phyloP scores from a whole-genome alignment of 1,140 invertebrate species.

The Orius laevigatus region DNA sequence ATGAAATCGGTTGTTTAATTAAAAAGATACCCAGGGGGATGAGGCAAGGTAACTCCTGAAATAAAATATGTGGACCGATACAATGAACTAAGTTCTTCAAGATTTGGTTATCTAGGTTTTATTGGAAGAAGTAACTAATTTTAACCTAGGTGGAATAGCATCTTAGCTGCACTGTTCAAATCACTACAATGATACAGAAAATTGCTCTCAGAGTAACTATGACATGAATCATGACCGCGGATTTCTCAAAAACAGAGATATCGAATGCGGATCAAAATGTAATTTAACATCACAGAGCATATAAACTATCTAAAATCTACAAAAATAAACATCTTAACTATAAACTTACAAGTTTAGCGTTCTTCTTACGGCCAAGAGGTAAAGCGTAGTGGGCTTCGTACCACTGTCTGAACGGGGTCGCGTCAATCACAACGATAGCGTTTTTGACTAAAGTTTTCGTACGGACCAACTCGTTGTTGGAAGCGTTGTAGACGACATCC shows the following conservation, averaged over 20 bases:
- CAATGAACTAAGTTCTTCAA: too few relatives aligned
- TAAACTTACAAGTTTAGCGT: conserved; percentile 76
- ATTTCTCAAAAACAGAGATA: conserved; percentile 5
- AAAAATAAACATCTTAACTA: too few relatives aligned
- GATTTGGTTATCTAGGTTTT: too few relatives aligned
- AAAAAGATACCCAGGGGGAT: too few relatives aligned
- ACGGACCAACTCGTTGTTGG: conserved; percentile 96
- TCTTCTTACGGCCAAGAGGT: conserved; percentile 91
- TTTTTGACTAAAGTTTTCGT: conserved; percentile 99
- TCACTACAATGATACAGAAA: background rate
- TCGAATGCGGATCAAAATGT: background rate
- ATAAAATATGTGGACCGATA: too few relatives aligned
- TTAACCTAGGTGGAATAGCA: too few relatives aligned
- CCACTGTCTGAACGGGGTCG: conserved; percentile 97
- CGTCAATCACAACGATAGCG: conserved; percentile 93
- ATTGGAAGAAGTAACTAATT: too few relatives aligned
- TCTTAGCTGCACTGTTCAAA: too few relatives aligned
- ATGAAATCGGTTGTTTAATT: too few relatives aligned
- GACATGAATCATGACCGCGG: conserved; percentile 14
- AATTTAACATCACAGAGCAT: conserved; percentile 3
- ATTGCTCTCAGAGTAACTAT: conserved; percentile 24
- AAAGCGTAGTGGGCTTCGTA: conserved; percentile 93
- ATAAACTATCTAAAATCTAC: too few relatives aligned
- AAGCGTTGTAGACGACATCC: conserved; percentile 99
- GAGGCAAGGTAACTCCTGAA: too few relatives aligned